These are phyloP conservation scores for Rotaria socialis DNA, from an alignment of 2,888 invertebrate genomes.

Conservation along the genomic window DNA sequence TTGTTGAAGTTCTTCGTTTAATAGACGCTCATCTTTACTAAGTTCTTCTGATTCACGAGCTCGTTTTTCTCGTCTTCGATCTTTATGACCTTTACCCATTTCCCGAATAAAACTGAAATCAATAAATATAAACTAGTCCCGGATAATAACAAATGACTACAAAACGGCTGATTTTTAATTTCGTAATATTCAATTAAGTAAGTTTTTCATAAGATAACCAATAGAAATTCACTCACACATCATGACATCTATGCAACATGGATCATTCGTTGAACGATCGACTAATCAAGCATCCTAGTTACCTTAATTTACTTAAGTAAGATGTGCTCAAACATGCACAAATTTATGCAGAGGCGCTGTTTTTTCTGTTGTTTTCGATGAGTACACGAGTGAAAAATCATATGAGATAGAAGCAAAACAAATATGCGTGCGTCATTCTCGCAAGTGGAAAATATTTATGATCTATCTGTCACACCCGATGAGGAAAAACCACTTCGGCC, in stretches of 20 bases:
- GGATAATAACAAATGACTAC: no score
- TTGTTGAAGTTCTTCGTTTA: slow-evolving; percentile 24
- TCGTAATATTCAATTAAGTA: not conserved
- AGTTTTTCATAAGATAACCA: not conserved
- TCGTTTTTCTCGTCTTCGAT: slow-evolving; percentile 14
- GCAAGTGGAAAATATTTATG: not conserved
- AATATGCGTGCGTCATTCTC: not conserved
- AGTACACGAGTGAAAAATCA: not conserved
- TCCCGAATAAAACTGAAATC: no score
- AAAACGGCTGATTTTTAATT: not conserved
- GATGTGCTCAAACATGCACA: no score
- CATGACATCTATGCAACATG: not conserved
- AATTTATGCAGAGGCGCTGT: no score
- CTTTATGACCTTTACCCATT: slow-evolving; percentile 22
- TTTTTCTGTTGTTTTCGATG: not conserved
- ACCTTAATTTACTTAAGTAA: not conserved
- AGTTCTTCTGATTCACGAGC: not conserved
- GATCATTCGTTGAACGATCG: not conserved
- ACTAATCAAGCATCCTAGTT: slow-evolving; percentile 10
- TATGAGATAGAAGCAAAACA: not conserved
- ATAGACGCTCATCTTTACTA: not conserved
- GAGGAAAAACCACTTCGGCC: not conserved
- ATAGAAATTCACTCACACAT: not conserved
- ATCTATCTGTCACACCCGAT: not conserved
- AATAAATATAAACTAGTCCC: no score